phyloP scores from a whole-genome alignment of 64 coral and sea anemone species.

The Stylophora pistillata region DNA sequence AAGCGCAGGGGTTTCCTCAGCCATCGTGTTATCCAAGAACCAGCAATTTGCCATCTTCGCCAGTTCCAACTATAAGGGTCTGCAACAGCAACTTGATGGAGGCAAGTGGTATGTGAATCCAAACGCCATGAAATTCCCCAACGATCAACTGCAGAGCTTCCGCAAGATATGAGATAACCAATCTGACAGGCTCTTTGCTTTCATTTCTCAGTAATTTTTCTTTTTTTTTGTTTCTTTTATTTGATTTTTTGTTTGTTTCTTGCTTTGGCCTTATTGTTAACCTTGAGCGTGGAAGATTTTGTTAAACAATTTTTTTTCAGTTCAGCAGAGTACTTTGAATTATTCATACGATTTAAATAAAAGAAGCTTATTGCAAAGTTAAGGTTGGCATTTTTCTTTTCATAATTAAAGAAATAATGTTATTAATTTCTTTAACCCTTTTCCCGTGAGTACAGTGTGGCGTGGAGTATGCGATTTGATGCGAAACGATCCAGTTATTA shows the following conservation, averaged over 20 bases:
- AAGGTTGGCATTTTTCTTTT: no score
- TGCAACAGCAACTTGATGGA: background rate
- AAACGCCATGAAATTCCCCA: background rate
- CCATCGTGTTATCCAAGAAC: background rate
- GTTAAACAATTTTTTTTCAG: no score
- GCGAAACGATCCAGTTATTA: no score
- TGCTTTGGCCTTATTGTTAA: background rate
- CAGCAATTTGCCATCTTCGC: background rate
- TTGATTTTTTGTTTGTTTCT: background rate
- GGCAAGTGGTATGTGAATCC: background rate
- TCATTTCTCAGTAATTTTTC: no score
- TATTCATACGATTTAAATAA: no score
- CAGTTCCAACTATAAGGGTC: background rate
- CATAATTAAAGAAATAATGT: no score
- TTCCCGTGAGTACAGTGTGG: no score
- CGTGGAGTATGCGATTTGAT: no score
- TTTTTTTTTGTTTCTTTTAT: background rate
- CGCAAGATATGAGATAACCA: background rate
- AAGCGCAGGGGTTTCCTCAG: background rate
- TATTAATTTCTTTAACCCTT: no score
- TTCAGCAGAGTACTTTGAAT: no score
- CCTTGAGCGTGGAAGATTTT: background rate
- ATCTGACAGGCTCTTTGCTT: background rate
- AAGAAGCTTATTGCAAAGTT: no score
- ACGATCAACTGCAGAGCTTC: background rate